These are phyloP conservation scores for Meandrusa payeni DNA, from an alignment of 2,888 invertebrate species.

Conservation along the genomic window DNA sequence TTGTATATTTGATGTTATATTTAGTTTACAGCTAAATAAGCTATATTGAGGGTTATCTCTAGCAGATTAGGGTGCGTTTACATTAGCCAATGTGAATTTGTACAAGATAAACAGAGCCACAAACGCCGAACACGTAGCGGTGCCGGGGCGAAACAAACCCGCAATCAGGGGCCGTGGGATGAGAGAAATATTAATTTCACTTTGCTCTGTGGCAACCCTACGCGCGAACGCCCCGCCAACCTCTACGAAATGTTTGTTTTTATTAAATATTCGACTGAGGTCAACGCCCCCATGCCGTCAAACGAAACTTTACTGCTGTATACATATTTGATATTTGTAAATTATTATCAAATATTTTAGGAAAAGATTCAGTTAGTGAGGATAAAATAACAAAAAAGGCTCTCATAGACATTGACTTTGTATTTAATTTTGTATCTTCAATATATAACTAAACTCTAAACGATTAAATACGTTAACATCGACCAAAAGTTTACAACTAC, in stretches of 20 bases:
- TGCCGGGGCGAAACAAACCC: conserved; percentile 28
- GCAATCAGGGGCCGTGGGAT: conserved; percentile 31
- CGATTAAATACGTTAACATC: no score
- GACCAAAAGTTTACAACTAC: no score
- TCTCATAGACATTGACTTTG: no score
- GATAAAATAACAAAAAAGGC: no score
- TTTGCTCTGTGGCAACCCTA: conserved; percentile 25
- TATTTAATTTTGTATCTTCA: no score
- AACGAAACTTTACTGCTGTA: conserved; percentile 14
- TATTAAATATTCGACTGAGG: conserved; percentile 22
- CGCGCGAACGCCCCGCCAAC: conserved; percentile 3
- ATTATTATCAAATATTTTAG: not conserved
- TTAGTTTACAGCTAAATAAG: no score
- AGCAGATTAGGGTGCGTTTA: not conserved
- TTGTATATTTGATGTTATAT: no score
- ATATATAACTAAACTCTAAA: no score
- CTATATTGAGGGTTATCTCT: not conserved
- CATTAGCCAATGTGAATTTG: not conserved
- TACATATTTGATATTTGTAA: conserved; percentile 2
- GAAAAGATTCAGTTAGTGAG: no score
- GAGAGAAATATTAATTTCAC: conserved; percentile 35
- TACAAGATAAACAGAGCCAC: conserved; percentile 3
- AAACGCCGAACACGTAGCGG: conserved; percentile 20
- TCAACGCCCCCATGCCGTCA: conserved; percentile 11
- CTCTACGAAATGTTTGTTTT: conserved; percentile 17